These are phyloP conservation scores for Phthorimaea operculella DNA, from an alignment of 1,140 invertebrate species.

Conservation along the genomic window DNA sequence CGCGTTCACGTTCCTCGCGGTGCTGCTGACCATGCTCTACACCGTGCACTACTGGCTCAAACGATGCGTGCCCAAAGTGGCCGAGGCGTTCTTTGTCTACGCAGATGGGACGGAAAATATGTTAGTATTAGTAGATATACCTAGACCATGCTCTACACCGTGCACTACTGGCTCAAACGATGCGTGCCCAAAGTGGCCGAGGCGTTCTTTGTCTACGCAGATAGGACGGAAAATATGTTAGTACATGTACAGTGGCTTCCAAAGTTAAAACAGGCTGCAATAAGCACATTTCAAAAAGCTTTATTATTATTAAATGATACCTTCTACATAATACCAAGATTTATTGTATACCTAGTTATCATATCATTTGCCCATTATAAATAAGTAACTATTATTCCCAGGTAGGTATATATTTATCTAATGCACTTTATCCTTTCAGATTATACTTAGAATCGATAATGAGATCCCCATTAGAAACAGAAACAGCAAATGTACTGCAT, in stretches of 20 bases:
- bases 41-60: constrained; percentile 49
- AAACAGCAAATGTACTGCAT: not conserved
- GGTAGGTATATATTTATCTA: no score
- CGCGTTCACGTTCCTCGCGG: constrained; percentile 39
- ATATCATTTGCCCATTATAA: no score
- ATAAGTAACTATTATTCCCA: no score
- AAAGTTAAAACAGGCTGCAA: no score
- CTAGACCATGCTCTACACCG: constrained; percentile 29
- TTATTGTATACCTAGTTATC: no score
- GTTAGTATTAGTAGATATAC: constrained; percentile 19
- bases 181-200: constrained; percentile 51
- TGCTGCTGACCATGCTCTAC: constrained; percentile 40
- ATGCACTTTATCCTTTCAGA: constrained; percentile 24
- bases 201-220: constrained; percentile 53
- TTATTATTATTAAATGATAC: no score
- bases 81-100: constrained; percentile 54
- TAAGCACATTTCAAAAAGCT: no score
- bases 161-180: constrained; percentile 51
- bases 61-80: constrained; percentile 48
- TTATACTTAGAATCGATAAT: constrained; percentile 45
- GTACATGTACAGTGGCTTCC: no score
- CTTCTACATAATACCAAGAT: no score
- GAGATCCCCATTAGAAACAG: constrained; percentile 29
- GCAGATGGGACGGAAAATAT: constrained; percentile 47
- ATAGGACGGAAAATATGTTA: constrained; percentile 49